These are phyloP conservation scores for Encarsia formosa DNA, from an alignment of 2,888 invertebrate genomes.

Conservation along the genomic window DNA sequence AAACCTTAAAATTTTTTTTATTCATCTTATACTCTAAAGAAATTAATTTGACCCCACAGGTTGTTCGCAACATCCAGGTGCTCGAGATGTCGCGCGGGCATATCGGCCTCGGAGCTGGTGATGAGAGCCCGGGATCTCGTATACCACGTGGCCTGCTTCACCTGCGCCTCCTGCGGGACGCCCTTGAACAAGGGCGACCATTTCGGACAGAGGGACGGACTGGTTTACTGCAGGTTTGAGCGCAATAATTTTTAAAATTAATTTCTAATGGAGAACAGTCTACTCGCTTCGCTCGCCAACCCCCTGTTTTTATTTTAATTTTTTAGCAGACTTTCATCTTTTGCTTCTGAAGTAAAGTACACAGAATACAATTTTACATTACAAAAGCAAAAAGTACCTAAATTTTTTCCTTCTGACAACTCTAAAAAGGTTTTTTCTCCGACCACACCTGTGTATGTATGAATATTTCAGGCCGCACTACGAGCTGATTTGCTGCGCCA, in stretches of 20 bases:
- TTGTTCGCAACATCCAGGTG: slow-evolving; percentile 82
- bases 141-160: slow-evolving; percentile 87
- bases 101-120: slow-evolving; percentile 83
- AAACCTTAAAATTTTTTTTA: neutral
- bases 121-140: slow-evolving; percentile 85
- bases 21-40: neutral
- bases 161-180: slow-evolving; percentile 78
- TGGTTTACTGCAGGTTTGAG: slow-evolving; percentile 66
- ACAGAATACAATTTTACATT: no score
- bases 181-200: slow-evolving; percentile 84
- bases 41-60: slow-evolving; percentile 59
- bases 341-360: no score
- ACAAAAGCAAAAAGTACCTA: no score
- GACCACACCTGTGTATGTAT: no score
- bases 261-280: no score
- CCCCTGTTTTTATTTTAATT: no score
- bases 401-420: no score
- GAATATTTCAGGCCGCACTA: slow-evolving; percentile 66
- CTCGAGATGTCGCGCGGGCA: slow-evolving; percentile 78
- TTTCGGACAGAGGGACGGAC: slow-evolving; percentile 81
- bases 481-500: slow-evolving; percentile 57
- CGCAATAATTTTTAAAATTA: no score
- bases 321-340: no score
- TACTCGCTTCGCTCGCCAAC: no score
- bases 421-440: no score